Percentiles rank a stretch among this genome's conserved stretches.
phyloP scores from a whole-genome alignment of 2,888 invertebrate genomes.

The Achlya flavicornis region DNA sequence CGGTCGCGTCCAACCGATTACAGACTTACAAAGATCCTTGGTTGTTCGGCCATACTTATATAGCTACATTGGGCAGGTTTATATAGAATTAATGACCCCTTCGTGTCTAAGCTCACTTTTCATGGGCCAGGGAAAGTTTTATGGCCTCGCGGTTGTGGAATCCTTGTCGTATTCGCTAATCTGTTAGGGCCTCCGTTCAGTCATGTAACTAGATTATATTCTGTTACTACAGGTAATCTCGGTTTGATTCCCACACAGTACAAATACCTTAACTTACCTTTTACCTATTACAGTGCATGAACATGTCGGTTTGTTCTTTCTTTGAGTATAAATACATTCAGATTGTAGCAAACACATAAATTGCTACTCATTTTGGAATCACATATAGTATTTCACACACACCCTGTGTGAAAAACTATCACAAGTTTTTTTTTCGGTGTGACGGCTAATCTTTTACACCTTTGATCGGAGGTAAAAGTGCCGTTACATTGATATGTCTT shows the following conservation, averaged over 20 bases:
- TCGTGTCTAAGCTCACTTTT: constrained; percentile 77
- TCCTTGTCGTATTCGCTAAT: constrained; percentile 36
- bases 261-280: no score
- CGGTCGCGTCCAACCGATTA: constrained; percentile 64
- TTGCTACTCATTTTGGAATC: no score
- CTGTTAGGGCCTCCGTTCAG: constrained; percentile 48
- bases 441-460: neutral
- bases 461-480: constrained; percentile 30
- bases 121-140: constrained; percentile 71
- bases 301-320: no score
- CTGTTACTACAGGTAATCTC: neutral
- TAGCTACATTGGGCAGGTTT: constrained; percentile 46
- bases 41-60: constrained; percentile 22
- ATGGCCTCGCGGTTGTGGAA: constrained; percentile 50
- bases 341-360: no score
- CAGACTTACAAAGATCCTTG: constrained; percentile 35
- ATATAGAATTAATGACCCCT: constrained; percentile 66
- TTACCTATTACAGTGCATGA: no score
- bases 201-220: constrained; percentile 27
- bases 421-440: no score
- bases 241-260: no score
- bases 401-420: no score
- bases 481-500: constrained; percentile 45
- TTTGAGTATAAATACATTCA: no score
- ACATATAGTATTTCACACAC: no score